These are phyloP conservation scores for Hydrochoerus hydrochaeris DNA, from an alignment of 2,113 vertebrate species.

Conservation along the genomic window DNA sequence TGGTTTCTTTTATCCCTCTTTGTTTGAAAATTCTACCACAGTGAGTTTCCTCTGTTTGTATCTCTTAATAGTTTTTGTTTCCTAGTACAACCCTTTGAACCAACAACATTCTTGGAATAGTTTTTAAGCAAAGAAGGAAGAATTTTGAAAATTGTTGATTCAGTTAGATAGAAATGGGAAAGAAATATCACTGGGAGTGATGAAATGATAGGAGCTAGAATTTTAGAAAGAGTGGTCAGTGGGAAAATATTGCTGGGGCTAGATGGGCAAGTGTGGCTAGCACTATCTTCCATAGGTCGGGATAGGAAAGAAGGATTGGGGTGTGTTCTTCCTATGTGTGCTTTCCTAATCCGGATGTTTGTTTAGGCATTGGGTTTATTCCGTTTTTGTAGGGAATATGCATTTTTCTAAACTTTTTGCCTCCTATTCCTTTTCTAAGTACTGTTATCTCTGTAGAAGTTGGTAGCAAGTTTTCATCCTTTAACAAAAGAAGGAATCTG, in stretches of 20 bases:
- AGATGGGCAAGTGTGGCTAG: neutral
- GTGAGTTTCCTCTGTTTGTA: neutral
- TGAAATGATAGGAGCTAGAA: neutral
- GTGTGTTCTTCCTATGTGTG: neutral
- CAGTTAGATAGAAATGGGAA: neutral
- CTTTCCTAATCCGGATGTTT: neutral
- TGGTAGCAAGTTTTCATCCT: neutral
- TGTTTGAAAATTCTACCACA: neutral
- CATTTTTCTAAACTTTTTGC: neutral
- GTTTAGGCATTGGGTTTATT: neutral
- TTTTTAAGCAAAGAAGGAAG: neutral
- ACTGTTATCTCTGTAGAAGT: neutral
- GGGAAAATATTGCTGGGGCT: neutral
- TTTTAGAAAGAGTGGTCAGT: neutral
- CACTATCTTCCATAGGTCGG: neutral
- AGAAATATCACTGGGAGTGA: neutral
- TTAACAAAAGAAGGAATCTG: neutral
- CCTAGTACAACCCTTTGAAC: neutral
- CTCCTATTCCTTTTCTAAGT: conserved; percentile 6
- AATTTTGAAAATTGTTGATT: conserved; percentile 10
- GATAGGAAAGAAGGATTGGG: neutral
- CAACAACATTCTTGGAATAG: neutral
- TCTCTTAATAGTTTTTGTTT: neutral
- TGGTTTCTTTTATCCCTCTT: neutral
- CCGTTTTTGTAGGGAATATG: neutral